phyloP scores from a whole-genome alignment of 2,888 invertebrate species.

The Eurytoma adleriae region DNA sequence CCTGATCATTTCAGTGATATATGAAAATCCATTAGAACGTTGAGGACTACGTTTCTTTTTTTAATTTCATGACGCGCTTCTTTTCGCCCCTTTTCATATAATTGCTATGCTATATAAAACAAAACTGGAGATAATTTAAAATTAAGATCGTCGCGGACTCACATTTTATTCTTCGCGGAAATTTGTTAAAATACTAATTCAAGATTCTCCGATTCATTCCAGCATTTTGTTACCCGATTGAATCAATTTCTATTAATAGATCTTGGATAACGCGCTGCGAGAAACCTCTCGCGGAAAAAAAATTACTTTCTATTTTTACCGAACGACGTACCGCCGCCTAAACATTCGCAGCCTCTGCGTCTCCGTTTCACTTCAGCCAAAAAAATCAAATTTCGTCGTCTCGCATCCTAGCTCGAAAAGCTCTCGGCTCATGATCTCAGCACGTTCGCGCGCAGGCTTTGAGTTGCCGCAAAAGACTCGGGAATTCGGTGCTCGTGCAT shows the following conservation, averaged over 20 bases:
- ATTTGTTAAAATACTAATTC: no score
- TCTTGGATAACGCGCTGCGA: not conserved
- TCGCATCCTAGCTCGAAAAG: not conserved
- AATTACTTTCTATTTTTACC: conserved; percentile 44
- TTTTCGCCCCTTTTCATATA: no score
- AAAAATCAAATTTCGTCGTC: not conserved
- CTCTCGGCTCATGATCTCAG: not conserved
- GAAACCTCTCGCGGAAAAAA: conserved; percentile 21
- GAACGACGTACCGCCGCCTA: conserved; percentile 8
- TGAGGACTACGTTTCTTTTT: no score
- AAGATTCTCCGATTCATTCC: conserved; percentile 31
- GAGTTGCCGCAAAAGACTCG: not conserved
- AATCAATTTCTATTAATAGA: conserved; percentile 52
- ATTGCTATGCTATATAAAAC: no score
- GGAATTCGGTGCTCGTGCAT: not conserved
- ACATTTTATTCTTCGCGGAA: no score
- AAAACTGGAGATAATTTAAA: no score
- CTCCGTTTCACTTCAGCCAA: not conserved
- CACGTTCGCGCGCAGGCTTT: not conserved
- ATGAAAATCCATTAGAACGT: no score
- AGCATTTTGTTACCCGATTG: conserved; percentile 26
- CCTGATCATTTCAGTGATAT: no score
- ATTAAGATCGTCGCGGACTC: no score
- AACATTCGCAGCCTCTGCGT: conserved; percentile 14
- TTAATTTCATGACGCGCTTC: no score